These are phyloP conservation scores for Passer domesticus DNA, from an alignment of 2,113 vertebrate species.

Conservation along the genomic window DNA sequence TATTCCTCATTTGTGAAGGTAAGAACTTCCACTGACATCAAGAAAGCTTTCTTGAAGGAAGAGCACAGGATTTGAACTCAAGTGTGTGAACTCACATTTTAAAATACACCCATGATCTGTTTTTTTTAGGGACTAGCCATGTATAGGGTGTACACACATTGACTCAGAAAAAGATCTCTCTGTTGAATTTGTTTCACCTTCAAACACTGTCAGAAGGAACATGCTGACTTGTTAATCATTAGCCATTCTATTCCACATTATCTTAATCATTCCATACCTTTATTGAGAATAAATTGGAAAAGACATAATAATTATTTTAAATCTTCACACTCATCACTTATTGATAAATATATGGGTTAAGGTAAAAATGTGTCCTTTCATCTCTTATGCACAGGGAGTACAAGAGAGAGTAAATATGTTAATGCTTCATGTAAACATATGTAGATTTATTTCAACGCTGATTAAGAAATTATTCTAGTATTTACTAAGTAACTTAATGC, in stretches of 20 bases:
- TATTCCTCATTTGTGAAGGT: background rate
- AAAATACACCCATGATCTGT: background rate
- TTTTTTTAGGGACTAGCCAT: background rate
- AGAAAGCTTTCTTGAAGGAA: background rate
- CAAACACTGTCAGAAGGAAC: background rate
- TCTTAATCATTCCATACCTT: background rate
- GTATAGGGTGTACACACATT: background rate
- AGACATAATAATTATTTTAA: background rate
- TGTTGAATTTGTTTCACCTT: background rate
- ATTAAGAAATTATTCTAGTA: background rate
- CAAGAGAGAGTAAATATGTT: background rate
- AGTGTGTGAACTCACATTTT: background rate
- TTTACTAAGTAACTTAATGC: background rate
- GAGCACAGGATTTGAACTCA: background rate
- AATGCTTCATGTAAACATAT: background rate
- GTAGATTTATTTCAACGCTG: background rate
- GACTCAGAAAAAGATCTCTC: background rate
- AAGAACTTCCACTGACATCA: background rate
- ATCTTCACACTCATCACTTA: background rate
- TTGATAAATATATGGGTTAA: background rate
- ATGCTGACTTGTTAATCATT: background rate
- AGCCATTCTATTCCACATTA: background rate
- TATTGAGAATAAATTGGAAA: background rate
- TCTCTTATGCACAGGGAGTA: background rate
- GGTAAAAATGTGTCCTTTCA: background rate